phyloP scores from a whole-genome alignment of 2,797 vertebrate species.

The Parambassis ranga region DNA sequence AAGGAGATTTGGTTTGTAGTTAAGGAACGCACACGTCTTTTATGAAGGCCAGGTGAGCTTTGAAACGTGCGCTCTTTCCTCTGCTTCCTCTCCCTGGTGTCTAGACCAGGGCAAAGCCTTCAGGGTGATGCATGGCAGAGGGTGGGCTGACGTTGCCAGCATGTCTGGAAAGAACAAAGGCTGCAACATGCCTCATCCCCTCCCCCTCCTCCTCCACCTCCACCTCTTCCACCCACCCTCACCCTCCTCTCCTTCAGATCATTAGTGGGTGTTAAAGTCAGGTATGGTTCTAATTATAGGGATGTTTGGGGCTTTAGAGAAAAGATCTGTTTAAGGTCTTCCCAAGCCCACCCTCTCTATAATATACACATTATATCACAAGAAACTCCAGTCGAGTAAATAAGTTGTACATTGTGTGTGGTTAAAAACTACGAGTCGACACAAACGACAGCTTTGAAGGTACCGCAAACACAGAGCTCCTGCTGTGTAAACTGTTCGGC shows the following conservation, averaged over 20 bases:
- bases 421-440: slow-evolving; percentile 60
- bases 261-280: slow-evolving; percentile 74
- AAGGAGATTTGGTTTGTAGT: slow-evolving; percentile 5
- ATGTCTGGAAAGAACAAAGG: slow-evolving; percentile 75
- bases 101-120: slow-evolving; percentile 55
- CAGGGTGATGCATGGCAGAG: slow-evolving; percentile 47
- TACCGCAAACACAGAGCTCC: slow-evolving; percentile 27
- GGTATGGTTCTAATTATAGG: slow-evolving; percentile 77
- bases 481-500: slow-evolving; percentile 50
- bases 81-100: slow-evolving; percentile 35
- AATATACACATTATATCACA: not conserved
- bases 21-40: not conserved
- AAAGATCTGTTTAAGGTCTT: slow-evolving; percentile 29
- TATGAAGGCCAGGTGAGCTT: not conserved
- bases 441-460: slow-evolving; percentile 39
- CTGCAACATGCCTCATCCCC: slow-evolving; percentile 57
- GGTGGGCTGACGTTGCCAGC: slow-evolving; percentile 68
- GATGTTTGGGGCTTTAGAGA: slow-evolving; percentile 47
- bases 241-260: slow-evolving; percentile 54
- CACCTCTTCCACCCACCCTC: slow-evolving; percentile 42
- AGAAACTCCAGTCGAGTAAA: slow-evolving; percentile 27
- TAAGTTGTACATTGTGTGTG: slow-evolving; percentile 24
- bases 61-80: slow-evolving; percentile 21
- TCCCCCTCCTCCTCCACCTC: slow-evolving; percentile 24
- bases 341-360: slow-evolving; percentile 18